Evolutionary conservation across 1,140 invertebrate species (phyloP), one percentile per base, ranked within the genome.

Genomic region (Dendroctonus valens): DNA sequence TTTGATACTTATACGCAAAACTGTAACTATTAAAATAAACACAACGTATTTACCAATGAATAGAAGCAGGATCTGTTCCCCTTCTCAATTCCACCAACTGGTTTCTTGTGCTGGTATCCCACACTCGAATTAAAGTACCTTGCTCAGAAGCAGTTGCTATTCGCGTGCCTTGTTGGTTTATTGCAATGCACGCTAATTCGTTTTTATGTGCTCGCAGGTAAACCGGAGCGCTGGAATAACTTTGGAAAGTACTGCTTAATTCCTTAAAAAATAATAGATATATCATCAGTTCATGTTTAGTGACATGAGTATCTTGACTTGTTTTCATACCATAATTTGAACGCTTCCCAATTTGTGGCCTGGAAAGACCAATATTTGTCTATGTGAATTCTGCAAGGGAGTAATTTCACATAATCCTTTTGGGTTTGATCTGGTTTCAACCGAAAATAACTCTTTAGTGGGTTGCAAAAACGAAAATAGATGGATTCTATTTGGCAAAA

Each of bases 111-210:
- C 79, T 75, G 44, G 90, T 87, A 75, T 95, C 92, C 90, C 93
- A 96, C 0, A 96, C 88, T 68, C 93, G 83, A 38, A 97, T 91
- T 57, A 96, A 80, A 4, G 94, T 97, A 49, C 94, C 94, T 75
- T 93, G 88, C 12, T 82, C 82, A 0, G 92, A 94, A 14, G 94
- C 93, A 8, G 94, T 96, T 37, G 93, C 94, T 14, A 96, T 78
- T 77, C 90, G 82, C 41, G 89, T 89, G 8, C 92, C 93, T 75
- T 87, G 86, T 12, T 87, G 85, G 74, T 95, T 94, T 5, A 97
- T 80, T 41, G 92, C 89, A 6, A 96, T 77, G 79, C 91, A 96
- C 6, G 90, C 91, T 37, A 97, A 77, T 71, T 91, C 91, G 70
- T 86, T 88, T 79, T 79, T 79, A 70, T 97, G 94, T 50, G 93